Evolutionary conservation across 2,113 vertebrate genomes (phyloP).

Genomic region (Brienomyrus longianalis): DNA sequence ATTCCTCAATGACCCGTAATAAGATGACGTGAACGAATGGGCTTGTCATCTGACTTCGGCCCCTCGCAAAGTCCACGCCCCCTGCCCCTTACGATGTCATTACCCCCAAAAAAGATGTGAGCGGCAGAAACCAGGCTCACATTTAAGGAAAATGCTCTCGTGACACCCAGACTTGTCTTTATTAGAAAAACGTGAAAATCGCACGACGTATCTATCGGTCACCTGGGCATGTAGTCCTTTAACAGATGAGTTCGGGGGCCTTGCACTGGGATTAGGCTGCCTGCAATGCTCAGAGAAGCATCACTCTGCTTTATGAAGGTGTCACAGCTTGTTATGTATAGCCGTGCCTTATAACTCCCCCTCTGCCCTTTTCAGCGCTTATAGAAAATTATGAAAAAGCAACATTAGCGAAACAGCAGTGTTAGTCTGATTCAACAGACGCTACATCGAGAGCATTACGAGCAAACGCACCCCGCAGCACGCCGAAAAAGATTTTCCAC

Average conservation of each 20-base stretch:
- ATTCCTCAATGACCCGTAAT: not conserved
- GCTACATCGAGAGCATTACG: not conserved
- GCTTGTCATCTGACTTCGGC: not conserved
- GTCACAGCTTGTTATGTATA: no score
- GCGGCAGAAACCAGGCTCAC: not conserved
- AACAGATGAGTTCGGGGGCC: not conserved
- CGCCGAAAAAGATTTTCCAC: not conserved
- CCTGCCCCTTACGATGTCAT: not conserved
- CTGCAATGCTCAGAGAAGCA: not conserved
- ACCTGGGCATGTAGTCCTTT: not conserved
- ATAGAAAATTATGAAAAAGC: conserved; percentile 3
- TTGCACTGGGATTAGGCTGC: not conserved
- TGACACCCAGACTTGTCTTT: conserved; percentile 4
- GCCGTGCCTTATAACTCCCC: not conserved
- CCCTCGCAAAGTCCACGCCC: not conserved
- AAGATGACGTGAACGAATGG: not conserved
- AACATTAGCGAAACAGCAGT: not conserved
- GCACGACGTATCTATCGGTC: not conserved
- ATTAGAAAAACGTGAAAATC: not conserved
- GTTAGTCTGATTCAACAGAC: no score
- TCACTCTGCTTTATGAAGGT: not conserved
- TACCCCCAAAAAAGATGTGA: no score
- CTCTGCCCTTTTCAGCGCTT: not conserved
- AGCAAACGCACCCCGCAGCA: not conserved
- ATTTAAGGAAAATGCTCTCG: not conserved